Percentiles rank a stretch among this genome's conserved stretches.
Evolutionary conservation across 2,113 vertebrate species (phyloP).

Genomic region (Mesitornis unicolor): DNA sequence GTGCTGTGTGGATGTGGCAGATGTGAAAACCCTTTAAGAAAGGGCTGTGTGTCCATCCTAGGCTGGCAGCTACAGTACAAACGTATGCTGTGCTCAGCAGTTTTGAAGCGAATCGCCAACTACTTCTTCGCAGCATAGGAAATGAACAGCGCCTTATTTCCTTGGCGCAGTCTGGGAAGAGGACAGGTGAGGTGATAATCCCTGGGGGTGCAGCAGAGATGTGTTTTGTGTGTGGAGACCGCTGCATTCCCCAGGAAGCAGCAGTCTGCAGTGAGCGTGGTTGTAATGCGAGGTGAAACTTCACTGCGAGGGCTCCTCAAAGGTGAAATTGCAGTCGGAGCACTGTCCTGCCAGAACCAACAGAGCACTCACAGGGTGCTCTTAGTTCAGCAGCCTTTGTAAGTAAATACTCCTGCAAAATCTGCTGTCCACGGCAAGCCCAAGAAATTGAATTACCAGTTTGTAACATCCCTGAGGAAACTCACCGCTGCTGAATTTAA

Average conservation of each 20-base stretch:
- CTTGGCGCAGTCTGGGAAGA: neutral
- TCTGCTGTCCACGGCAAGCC: neutral
- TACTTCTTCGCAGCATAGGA: neutral
- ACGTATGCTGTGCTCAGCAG: fast-evolving
- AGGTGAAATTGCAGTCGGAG: neutral
- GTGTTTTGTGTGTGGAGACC: neutral
- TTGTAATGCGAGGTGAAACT: neutral
- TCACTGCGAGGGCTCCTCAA: neutral
- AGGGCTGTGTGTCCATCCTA: neutral
- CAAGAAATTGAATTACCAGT: neutral
- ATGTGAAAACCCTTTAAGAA: neutral
- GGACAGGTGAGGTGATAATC: neutral
- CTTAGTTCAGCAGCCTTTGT: neutral
- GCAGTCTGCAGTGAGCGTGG: neutral
- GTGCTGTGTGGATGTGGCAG: neutral
- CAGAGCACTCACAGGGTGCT: neutral
- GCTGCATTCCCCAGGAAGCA: neutral
- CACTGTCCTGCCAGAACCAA: neutral
- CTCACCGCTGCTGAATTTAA: neutral
- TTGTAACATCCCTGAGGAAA: neutral
- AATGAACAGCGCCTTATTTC: neutral
- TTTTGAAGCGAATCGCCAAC: fast-evolving
- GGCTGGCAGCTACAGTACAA: neutral
- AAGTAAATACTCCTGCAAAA: neutral
- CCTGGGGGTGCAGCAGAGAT: neutral